Evolutionary conservation across 2,113 vertebrate species (phyloP).

Genomic region (Hyaena hyaena): DNA sequence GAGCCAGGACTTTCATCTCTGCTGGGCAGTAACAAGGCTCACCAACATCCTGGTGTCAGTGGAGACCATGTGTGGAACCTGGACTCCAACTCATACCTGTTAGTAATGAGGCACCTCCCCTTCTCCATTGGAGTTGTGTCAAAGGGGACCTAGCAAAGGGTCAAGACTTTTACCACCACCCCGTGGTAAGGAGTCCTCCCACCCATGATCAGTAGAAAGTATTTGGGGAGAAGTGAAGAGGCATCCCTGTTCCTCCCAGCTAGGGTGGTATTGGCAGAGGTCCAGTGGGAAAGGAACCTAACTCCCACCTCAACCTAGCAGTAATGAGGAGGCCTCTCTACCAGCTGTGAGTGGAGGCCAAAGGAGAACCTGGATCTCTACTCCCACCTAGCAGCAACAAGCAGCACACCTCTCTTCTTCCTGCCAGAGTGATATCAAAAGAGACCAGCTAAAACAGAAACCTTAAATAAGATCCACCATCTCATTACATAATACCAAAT

Average conservation of each 20-base stretch:
- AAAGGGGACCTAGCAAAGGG: neutral
- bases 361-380: neutral
- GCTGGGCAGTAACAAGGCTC: neutral
- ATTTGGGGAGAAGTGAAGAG: neutral
- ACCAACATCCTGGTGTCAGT: neutral
- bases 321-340: neutral
- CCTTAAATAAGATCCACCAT: neutral
- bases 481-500: neutral
- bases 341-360: neutral
- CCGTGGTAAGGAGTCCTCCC: neutral
- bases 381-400: neutral
- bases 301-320: neutral
- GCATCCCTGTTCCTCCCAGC: neutral
- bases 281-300: neutral
- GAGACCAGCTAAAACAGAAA: neutral
- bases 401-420: neutral
- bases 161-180: neutral
- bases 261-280: neutral
- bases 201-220: neutral
- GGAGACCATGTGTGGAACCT: neutral
- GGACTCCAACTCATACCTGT: neutral
- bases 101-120: neutral
- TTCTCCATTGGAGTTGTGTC: neutral
- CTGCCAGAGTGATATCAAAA: neutral
- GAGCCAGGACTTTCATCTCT: neutral